Percentiles rank a stretch among this genome's conserved stretches.
Conservation (phyloP, 2,888 invertebrate species). For the Acanthosepion lycidas region DNA sequence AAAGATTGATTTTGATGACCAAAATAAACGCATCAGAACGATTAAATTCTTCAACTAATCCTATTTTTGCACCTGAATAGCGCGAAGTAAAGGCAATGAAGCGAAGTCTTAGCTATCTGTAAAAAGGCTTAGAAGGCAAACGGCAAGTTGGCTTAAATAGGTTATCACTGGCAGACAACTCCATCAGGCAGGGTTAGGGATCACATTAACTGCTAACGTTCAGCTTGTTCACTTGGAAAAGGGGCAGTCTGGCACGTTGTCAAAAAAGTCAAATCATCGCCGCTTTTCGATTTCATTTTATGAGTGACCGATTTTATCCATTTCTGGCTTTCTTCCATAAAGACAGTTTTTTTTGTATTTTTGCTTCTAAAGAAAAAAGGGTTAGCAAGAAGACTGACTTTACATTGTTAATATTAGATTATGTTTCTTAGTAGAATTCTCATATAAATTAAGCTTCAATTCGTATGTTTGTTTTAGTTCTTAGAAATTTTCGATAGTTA, state of each 20-base stretch:
- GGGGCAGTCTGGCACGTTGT: background rate
- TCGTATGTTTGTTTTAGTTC: too few relatives aligned
- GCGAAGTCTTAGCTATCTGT: background rate
- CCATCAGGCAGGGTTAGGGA: background rate
- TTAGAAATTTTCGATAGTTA: too few relatives aligned
- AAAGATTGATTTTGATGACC: background rate
- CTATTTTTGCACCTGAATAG: background rate
- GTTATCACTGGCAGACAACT: background rate
- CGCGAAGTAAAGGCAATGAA: background rate
- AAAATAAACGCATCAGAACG: background rate
- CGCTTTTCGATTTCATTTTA: background rate
- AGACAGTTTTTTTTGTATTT: background rate
- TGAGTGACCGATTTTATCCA: background rate
- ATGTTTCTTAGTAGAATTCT: background rate
- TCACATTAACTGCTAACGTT: background rate
- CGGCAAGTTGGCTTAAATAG: background rate
- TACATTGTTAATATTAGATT: background rate
- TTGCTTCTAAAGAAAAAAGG: background rate
- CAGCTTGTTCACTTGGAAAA: background rate
- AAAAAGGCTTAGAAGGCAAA: background rate
- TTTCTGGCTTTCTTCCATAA: background rate
- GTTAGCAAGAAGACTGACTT: too few relatives aligned
- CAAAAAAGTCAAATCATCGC: background rate
- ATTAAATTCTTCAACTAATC: background rate
- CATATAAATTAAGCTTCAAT: background rate